Base-by-base conservation (phyloP, 2,888 invertebrate species). In the Lepidonotus clava region DNA sequence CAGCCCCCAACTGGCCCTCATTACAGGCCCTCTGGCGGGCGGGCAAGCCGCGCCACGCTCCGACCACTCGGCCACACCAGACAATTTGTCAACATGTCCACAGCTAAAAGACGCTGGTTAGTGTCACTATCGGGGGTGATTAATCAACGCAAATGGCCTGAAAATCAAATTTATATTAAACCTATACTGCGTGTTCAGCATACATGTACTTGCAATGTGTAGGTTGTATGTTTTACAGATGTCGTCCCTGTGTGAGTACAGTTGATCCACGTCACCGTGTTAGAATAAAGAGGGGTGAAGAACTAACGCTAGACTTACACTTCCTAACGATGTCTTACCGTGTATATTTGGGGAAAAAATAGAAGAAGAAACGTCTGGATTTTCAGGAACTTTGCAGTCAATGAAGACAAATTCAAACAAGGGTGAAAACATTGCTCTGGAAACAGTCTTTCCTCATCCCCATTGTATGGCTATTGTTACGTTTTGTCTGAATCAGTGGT, bases 1-100 rank as follows among this genome's bases (percentile, higher is more conserved):
- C 71, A 71, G 14, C 36, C 18, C 71, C 8, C 71, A 71, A 71
- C 71, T 71, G 71, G 71, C 71, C 36, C n/a, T 71, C 71, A 71
- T 71, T 71, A 71, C 36, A 14, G 0, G 2, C 4, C 71, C 5
- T 32, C 61, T 11, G 46, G 8, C 46, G 18, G 8, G 46, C 46
- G 18, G 8, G 46, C 61, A 11, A 28, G n/a, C 36, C 8, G n/a
- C 71, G n/a, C 5, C 56, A 5, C 56, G 14, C 5, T n/a, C 56
- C 56, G 56, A n/a, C 56, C 21, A 34, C 36, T 0, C 36, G 71
- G 38, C 34, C 18, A n/a, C 8, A 8, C 8, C 46, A 46, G 46
- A 8, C 8, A 71, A 71, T 71, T 71, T 71, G 71, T 71, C 71
- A 32, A 32, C 8, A 34, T 5, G 36, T 34, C 71, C 21, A 71